Evolutionary conservation across 2,888 invertebrate genomes (phyloP).

Genomic region (Mythimna lalbum): DNA sequence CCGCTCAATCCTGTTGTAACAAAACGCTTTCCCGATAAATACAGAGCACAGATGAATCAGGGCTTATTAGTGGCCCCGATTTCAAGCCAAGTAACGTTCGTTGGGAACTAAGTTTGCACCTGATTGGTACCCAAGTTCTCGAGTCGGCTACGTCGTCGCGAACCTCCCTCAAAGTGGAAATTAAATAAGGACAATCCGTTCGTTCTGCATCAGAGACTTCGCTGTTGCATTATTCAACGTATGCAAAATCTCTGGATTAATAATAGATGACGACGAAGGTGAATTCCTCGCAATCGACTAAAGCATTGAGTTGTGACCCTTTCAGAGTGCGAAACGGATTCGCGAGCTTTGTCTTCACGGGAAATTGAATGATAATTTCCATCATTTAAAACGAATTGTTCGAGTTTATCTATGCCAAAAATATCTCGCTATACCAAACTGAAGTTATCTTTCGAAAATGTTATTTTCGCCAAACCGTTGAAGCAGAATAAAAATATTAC

Average conservation of each 20-base stretch:
- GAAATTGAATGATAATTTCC: slow-evolving; percentile 74
- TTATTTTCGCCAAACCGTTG: slow-evolving; percentile 16
- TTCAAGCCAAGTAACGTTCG: slow-evolving; percentile 61
- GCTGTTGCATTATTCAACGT: slow-evolving; percentile 84
- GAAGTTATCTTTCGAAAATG: slow-evolving; percentile 21
- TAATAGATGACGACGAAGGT: slow-evolving; percentile 84
- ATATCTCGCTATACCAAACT: slow-evolving; percentile 22
- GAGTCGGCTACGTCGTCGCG: slow-evolving; percentile 67
- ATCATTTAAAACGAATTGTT: slow-evolving; percentile 61
- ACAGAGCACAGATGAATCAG: slow-evolving; percentile 53
- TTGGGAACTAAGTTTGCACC: slow-evolving; percentile 69
- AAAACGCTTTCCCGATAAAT: slow-evolving; percentile 59
- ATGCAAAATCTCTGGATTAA: slow-evolving; percentile 85
- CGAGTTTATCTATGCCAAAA: slow-evolving; percentile 40
- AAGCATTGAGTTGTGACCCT: slow-evolving; percentile 79
- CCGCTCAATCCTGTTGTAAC: slow-evolving; percentile 46
- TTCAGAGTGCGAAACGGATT: slow-evolving; percentile 76
- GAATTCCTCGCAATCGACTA: slow-evolving; percentile 77
- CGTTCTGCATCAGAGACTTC: slow-evolving; percentile 78
- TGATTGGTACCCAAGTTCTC: slow-evolving; percentile 73
- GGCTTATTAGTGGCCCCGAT: slow-evolving; percentile 56
- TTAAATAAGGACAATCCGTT: slow-evolving; percentile 85
- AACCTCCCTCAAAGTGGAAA: slow-evolving; percentile 75
- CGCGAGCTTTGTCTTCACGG: slow-evolving; percentile 72
- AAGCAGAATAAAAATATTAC: slow-evolving; percentile 50